Percentiles rank a stretch among this genome's conserved stretches.
phyloP scores from a whole-genome alignment of 2,797 vertebrate species.

The Anniella stebbinsi region DNA sequence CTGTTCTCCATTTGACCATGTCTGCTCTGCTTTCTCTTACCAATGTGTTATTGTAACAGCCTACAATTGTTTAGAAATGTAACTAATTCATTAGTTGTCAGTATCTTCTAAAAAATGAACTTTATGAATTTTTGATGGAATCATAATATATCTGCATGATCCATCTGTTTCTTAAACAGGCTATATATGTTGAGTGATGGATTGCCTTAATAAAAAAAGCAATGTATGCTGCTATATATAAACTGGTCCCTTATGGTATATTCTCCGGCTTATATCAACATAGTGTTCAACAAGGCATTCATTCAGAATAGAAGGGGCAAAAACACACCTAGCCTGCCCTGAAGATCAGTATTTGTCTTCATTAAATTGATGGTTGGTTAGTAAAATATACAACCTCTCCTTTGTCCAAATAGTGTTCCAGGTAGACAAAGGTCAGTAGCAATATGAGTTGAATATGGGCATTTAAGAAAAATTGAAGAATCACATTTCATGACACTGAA shows the following conservation, averaged over 20 bases:
- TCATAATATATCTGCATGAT: conserved; percentile 54
- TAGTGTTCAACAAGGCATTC: conserved; percentile 63
- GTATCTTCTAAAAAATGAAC: conserved; percentile 57
- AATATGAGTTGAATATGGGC: conserved; percentile 51
- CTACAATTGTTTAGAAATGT: conserved; percentile 27
- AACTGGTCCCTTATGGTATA: conserved; percentile 53
- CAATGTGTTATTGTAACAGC: neutral
- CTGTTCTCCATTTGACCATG: conserved; percentile 31
- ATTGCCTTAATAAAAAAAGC: conserved; percentile 52
- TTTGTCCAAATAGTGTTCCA: conserved; percentile 73
- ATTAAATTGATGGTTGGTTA: conserved; percentile 51
- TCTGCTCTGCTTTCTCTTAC: conserved; percentile 6
- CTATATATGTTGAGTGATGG: conserved; percentile 50
- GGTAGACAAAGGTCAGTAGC: conserved; percentile 68
- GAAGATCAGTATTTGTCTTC: conserved; percentile 61
- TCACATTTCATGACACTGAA: conserved; percentile 38
- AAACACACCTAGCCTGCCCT: conserved; percentile 41
- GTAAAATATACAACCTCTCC: conserved; percentile 59
- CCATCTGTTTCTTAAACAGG: conserved; percentile 58
- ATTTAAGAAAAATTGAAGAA: conserved; percentile 49
- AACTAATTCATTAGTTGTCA: conserved; percentile 39
- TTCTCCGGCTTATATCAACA: conserved; percentile 64
- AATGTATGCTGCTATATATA: conserved; percentile 30
- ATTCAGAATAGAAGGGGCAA: conserved; percentile 61
- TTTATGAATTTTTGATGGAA: conserved; percentile 41